phyloP scores from a whole-genome alignment of 2,888 invertebrate genomes.

The Tridacna gigas region DNA sequence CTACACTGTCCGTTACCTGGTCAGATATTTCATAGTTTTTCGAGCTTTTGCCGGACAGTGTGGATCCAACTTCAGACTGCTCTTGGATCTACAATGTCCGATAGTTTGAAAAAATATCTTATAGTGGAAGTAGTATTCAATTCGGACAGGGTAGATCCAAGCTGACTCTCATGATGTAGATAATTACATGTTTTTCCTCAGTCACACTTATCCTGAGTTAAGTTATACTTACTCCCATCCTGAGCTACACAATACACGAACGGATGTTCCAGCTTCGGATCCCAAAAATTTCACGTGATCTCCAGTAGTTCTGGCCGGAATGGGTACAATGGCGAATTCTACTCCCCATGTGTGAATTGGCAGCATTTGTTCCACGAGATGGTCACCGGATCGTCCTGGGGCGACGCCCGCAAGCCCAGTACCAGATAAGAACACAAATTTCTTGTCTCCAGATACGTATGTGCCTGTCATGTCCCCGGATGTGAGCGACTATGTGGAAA shows the following conservation, averaged over 20 bases:
- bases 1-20: too few species aligned
- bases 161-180: too few species aligned
- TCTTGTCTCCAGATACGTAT: slow-evolving; percentile 67
- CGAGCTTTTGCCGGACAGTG: too few species aligned
- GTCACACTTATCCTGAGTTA: background rate
- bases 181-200: too few species aligned
- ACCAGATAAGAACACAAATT: slow-evolving; percentile 75
- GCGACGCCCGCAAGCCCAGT: slow-evolving; percentile 66
- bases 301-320: slow-evolving; percentile 70
- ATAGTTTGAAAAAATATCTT: too few species aligned
- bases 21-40: too few species aligned
- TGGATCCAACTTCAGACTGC: too few species aligned
- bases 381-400: slow-evolving; percentile 58
- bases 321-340: slow-evolving; percentile 72
- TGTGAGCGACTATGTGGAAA: slow-evolving; percentile 43
- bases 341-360: slow-evolving; percentile 78
- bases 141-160: too few species aligned
- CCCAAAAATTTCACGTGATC: slow-evolving; percentile 72
- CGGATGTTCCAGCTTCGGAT: slow-evolving; percentile 56
- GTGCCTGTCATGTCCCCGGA: slow-evolving; percentile 76
- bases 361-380: slow-evolving; percentile 70
- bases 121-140: too few species aligned
- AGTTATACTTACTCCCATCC: slow-evolving; percentile 29
- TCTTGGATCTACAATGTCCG: too few species aligned
- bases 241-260: slow-evolving; percentile 34